phyloP scores from a whole-genome alignment of 2,113 vertebrate genomes.

The Entelurus aequoreus region DNA sequence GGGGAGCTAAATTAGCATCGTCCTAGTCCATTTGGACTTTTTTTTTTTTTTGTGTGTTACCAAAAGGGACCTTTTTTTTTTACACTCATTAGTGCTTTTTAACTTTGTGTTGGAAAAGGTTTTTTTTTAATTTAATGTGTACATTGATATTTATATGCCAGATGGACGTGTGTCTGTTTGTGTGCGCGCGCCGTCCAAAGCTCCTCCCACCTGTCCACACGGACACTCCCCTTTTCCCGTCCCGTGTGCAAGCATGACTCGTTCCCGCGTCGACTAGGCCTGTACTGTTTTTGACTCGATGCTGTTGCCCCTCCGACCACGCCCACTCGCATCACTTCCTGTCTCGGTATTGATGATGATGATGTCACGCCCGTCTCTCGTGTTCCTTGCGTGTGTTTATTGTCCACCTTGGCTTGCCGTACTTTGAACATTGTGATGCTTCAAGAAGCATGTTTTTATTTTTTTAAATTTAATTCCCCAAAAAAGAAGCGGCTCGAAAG shows the following conservation, averaged over 20 bases:
- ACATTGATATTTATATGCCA: constrained; percentile 61
- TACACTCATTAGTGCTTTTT: constrained; percentile 53
- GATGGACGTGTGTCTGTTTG: constrained; percentile 22
- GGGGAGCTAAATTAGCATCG: constrained; percentile 38
- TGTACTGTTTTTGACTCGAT: constrained; percentile 1
- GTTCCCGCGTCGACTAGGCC: not conserved
- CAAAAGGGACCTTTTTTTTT: constrained; percentile 45
- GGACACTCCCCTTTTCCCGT: constrained; percentile 1
- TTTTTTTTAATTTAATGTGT: constrained; percentile 61
- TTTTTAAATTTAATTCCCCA: constrained; percentile 6
- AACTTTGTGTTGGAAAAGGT: constrained; percentile 58
- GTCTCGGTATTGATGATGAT: constrained; percentile 18
- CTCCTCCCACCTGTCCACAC: constrained; percentile 18
- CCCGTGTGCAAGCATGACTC: constrained; percentile 6
- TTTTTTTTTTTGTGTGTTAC: constrained; percentile 7
- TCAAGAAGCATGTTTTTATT: constrained; percentile 50
- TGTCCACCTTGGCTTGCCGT: constrained; percentile 56
- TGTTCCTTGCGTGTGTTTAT: constrained; percentile 46
- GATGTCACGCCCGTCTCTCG: constrained; percentile 31
- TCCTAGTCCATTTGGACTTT: constrained; percentile 44
- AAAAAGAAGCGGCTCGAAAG: constrained; percentile 9
- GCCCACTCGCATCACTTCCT: not conserved
- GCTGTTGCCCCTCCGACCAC: not conserved
- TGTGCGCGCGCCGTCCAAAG: constrained; percentile 7
- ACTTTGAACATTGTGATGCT: constrained; percentile 52